phyloP scores from a whole-genome alignment of 2,888 invertebrate species.

The Caenorhabditis doughertyi region DNA sequence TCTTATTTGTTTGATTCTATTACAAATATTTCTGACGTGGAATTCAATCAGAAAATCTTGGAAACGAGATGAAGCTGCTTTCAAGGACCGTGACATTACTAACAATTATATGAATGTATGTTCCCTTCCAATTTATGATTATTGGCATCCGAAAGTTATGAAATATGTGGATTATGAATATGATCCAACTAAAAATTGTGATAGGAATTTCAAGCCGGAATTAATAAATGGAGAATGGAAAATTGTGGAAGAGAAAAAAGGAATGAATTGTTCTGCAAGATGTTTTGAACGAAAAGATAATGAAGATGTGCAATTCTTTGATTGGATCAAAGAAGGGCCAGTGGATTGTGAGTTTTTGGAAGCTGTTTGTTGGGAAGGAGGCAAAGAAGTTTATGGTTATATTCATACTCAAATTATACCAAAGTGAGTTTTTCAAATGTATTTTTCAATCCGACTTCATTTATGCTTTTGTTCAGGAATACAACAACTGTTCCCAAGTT shows the following conservation, averaged over 20 bases:
- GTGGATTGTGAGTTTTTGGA: slow-evolving; percentile 27
- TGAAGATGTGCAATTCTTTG: neutral
- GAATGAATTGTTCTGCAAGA: slow-evolving; percentile 21
- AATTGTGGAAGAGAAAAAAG: slow-evolving; percentile 25
- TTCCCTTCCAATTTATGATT: slow-evolving; percentile 32
- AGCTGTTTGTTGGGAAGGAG: slow-evolving; percentile 29
- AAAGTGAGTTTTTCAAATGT: slow-evolving; percentile 9
- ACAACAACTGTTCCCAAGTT: neutral
- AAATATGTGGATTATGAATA: neutral
- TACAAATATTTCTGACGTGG: no score
- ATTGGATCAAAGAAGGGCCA: neutral
- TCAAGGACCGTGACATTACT: neutral
- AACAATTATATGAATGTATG: slow-evolving; percentile 42
- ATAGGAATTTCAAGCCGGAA: slow-evolving; percentile 13
- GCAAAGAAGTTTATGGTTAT: slow-evolving; percentile 16
- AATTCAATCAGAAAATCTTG: no score
- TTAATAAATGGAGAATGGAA: slow-evolving; percentile 19
- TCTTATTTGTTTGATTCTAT: no score
- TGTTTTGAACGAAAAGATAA: neutral
- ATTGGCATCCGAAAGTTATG: slow-evolving; percentile 29
- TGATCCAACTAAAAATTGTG: neutral
- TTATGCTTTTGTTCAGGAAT: no score
- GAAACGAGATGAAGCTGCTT: neutral
- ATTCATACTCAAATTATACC: slow-evolving; percentile 22
- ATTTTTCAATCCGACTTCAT: no score